These are phyloP conservation scores for Anolis carolinensis DNA, from an alignment of 2,113 vertebrate species.

Conservation along the genomic window DNA sequence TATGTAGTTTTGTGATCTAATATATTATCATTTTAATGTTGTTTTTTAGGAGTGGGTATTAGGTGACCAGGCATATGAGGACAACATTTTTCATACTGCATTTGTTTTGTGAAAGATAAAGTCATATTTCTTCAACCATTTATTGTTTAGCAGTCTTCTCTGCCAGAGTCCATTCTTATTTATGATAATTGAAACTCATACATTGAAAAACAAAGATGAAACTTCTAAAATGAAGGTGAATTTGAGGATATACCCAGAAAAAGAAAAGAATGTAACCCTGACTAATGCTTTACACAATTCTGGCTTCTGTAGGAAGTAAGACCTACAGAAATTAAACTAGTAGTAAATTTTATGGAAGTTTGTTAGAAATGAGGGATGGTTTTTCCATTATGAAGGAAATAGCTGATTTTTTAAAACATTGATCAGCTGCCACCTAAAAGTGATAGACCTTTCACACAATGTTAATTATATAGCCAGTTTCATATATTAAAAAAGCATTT, in stretches of 20 bases:
- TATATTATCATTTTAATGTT: neutral
- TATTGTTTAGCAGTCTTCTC: neutral
- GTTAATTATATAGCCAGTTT: neutral
- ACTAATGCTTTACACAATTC: neutral
- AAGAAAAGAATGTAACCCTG: neutral
- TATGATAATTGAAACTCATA: slow-evolving; percentile 1
- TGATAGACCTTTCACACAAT: neutral
- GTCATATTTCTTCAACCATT: neutral
- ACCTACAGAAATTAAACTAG: neutral
- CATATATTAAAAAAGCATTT: slow-evolving; percentile 21
- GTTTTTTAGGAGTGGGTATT: slow-evolving; percentile 1
- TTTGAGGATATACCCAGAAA: neutral
- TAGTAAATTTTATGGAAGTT: neutral
- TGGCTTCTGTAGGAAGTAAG: neutral
- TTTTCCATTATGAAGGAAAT: neutral
- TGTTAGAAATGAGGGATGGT: neutral
- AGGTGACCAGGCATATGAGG: slow-evolving; percentile 35
- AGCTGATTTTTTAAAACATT: neutral
- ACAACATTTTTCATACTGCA: slow-evolving; percentile 22
- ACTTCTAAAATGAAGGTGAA: slow-evolving; percentile 8
- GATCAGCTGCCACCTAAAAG: neutral
- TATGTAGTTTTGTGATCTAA: neutral
- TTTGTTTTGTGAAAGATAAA: slow-evolving; percentile 15
- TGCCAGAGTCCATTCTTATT: neutral
- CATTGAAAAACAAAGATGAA: neutral